A percentile compares a stretch with the other conserved stretches of the same genome.
These are phyloP conservation scores for Ecliptopera silaceata DNA, from an alignment of 2,888 invertebrate species.

Conservation along the genomic window DNA sequence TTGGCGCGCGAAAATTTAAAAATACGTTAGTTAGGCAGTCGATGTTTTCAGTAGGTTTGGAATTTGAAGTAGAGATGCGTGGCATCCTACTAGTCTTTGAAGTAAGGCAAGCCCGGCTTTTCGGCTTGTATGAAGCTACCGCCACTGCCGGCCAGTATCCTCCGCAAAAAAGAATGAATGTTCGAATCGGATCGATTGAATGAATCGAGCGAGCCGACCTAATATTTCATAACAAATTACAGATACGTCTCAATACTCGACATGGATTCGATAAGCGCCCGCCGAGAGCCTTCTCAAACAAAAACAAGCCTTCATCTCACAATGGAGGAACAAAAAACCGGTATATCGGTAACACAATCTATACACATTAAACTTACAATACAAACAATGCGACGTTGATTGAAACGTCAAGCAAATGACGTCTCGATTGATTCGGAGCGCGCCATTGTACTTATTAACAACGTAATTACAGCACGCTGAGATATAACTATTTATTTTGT, in stretches of 20 bases:
- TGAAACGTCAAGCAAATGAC: conserved; percentile 80
- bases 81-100: no score
- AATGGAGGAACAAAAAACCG: conserved; percentile 63
- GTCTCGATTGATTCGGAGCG: conserved; percentile 73
- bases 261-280: conserved; percentile 51
- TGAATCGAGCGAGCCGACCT: conserved; percentile 52
- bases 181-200: conserved; percentile 36
- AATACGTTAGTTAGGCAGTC: no score
- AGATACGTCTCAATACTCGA: conserved; percentile 62
- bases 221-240: conserved; percentile 70
- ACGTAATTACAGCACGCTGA: conserved; percentile 78
- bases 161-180: conserved; percentile 28
- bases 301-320: conserved; percentile 64
- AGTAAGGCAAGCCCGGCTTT: no score
- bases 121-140: no score
- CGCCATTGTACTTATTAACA: conserved; percentile 77
- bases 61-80: no score
- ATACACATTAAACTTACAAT: conserved; percentile 78
- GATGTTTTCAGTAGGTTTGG: no score
- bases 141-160: conserved; percentile 16
- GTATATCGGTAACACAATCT: conserved; percentile 83
- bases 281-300: conserved; percentile 54
- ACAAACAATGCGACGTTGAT: conserved; percentile 81
- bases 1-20: no score
- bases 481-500: conserved; percentile 79